These are phyloP conservation scores for Butorides virescens DNA, from an alignment of 2,113 vertebrate species.

Conservation along the genomic window DNA sequence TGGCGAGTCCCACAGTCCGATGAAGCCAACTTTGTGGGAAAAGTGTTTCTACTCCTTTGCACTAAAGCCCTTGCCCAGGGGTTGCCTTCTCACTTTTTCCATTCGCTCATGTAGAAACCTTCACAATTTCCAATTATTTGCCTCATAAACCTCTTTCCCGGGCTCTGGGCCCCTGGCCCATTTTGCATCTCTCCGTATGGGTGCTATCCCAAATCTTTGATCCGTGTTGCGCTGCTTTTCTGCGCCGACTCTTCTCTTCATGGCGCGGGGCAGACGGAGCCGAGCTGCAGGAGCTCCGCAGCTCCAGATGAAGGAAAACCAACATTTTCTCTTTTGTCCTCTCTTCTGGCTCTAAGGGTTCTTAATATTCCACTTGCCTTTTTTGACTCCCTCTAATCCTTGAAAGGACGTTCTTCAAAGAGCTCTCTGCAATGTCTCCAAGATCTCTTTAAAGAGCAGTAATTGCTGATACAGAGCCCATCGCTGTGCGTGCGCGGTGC, in stretches of 20 bases:
- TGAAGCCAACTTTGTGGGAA: not conserved
- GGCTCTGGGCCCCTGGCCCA: not conserved
- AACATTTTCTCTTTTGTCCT: not conserved
- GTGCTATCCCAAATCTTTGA: not conserved
- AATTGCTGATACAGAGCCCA: not conserved
- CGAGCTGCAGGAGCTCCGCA: not conserved
- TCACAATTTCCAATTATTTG: not conserved
- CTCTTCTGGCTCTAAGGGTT: not conserved
- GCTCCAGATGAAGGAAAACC: not conserved
- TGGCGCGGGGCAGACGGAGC: fast-evolving
- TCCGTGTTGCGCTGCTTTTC: fast-evolving
- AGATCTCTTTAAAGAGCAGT: not conserved
- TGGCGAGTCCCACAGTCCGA: not conserved
- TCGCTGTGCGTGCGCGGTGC: fast-evolving
- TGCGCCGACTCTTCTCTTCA: no score
- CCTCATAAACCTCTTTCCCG: not conserved
- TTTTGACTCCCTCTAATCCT: not conserved
- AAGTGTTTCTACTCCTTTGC: not conserved
- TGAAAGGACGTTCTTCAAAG: constrained; percentile 24
- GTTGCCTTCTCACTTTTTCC: fast-evolving
- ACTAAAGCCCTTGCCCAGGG: not conserved
- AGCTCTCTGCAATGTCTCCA: not conserved
- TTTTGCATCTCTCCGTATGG: not conserved
- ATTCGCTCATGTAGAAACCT: not conserved
- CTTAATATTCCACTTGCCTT: constrained; percentile 42